Evolutionary conservation across 2,888 invertebrate genomes (phyloP), one percentile per base, ranked within the genome.

Genomic region (Parnassius glacialis): DNA sequence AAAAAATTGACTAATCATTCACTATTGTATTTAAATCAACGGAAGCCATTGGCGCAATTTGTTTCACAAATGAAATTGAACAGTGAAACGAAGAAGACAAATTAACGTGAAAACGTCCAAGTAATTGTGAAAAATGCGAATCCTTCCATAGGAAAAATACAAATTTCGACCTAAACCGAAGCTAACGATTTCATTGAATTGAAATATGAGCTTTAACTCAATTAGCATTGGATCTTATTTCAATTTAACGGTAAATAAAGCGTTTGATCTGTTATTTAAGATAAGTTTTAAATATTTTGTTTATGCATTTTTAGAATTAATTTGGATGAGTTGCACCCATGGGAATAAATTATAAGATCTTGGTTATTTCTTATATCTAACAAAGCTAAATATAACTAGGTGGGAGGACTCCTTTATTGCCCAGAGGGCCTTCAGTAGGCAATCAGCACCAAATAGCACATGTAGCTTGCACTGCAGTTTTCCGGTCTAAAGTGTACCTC

Each of bases 81-180:
- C 79, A 75, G 76, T 77, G 76, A 79, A 79, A 85, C 86, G 87
- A 87, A 85, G 85, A 87, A 89, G 87, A 89, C 85, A 79, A 87
- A 89, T 89, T 87, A 87, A 83, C 80, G 84, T 76, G 81, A 75
- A 83, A 87, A 86, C 79, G 85, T 87, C 87, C 83, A 78, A 87
- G 87, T 89, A 90, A 90, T 89, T 90, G 90, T 87, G 89, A 90
- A 89, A 87, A 90, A 89, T 90, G 89, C 69, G 87, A 79, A 81
- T 80, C 82, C 78, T 76, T 81, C 74, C 76, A 71, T 68, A 72
- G 72, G 74, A 78, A 78, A 83, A 81, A 82, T 81, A 84, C 84
- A 84, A 81, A 80, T 75, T 79, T 75, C 70, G 74, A 74, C 68
- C 62, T 66, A 69, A 67, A 70, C 68, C 71, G 64, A 68, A 67